phyloP scores from a whole-genome alignment of 2,113 vertebrate genomes.

The Cranoglanis bouderius region DNA sequence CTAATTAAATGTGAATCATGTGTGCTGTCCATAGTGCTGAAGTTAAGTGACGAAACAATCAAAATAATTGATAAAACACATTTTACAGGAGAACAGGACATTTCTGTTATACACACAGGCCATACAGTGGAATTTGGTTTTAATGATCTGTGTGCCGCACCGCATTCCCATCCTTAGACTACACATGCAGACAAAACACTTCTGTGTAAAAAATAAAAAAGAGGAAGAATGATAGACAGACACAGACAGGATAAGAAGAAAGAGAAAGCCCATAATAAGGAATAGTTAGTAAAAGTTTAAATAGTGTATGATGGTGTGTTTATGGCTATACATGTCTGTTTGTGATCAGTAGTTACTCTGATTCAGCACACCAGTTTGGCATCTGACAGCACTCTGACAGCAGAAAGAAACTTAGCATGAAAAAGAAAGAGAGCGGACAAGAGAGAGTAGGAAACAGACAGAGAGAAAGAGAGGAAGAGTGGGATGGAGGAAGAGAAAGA shows the following conservation, averaged over 20 bases:
- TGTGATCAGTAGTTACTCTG: background rate
- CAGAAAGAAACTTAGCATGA: background rate
- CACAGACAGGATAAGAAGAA: conserved; percentile 50
- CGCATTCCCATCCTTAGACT: conserved; percentile 64
- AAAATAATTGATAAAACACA: background rate
- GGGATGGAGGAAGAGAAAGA: background rate
- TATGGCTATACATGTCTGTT: background rate
- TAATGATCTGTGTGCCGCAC: conserved; percentile 69
- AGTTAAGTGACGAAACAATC: background rate
- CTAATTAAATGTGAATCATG: conserved; percentile 12
- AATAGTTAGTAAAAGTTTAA: background rate
- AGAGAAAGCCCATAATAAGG: background rate
- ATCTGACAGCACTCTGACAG: background rate
- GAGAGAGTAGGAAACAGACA: background rate
- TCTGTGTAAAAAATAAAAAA: background rate
- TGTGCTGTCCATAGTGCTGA: conserved; percentile 51
- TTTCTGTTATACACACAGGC: background rate
- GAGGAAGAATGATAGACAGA: background rate
- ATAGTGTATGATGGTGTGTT: background rate
- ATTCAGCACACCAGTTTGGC: background rate
- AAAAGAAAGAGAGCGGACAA: background rate
- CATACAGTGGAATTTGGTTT: conserved; percentile 64
- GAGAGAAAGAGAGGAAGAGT: background rate
- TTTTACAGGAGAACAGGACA: background rate
- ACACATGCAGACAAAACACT: background rate